Percentiles rank a stretch among this genome's conserved stretches.
These are phyloP conservation scores for Zaprionus inermis DNA, from an alignment of 1,140 invertebrate genomes.

Conservation along the genomic window DNA sequence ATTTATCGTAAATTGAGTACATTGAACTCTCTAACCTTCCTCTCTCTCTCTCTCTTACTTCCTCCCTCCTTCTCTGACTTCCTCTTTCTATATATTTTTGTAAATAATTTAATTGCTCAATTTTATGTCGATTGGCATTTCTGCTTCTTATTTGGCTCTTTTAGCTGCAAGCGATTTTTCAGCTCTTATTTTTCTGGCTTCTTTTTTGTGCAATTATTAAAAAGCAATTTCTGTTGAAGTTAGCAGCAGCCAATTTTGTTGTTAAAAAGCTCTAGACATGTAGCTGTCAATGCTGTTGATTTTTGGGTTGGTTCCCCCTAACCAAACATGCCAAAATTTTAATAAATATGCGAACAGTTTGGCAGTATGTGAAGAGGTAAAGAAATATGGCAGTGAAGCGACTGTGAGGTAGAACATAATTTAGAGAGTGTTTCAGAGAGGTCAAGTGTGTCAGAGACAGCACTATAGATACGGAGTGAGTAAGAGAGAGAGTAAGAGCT, in stretches of 20 bases:
- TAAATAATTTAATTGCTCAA: constrained; percentile 59
- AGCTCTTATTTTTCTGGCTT: constrained; percentile 12
- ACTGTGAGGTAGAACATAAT: background rate
- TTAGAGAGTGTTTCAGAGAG: background rate
- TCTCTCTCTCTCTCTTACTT: background rate
- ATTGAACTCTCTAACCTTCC: constrained; percentile 48
- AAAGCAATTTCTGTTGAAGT: constrained; percentile 46
- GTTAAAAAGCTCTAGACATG: no score
- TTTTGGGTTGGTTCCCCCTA: background rate
- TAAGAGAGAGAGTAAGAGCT: background rate
- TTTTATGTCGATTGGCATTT: constrained; percentile 50
- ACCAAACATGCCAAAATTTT: constrained; percentile 7
- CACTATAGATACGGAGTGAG: background rate
- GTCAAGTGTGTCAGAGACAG: background rate
- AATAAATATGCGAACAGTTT: background rate
- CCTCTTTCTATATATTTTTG: constrained; percentile 8
- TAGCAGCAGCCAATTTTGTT: constrained; percentile 27
- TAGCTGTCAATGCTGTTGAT: constrained; percentile 9
- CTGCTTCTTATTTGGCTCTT: constrained; percentile 14
- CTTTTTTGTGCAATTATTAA: constrained; percentile 48
- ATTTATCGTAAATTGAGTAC: constrained; percentile 54
- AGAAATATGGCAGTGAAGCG: background rate
- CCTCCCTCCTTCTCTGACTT: background rate
- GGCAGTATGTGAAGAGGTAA: no score
- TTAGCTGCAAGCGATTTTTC: constrained; percentile 50